Base-by-base conservation (phyloP, 2,797 vertebrate species). In the Tauraco hartlaubi region DNA sequence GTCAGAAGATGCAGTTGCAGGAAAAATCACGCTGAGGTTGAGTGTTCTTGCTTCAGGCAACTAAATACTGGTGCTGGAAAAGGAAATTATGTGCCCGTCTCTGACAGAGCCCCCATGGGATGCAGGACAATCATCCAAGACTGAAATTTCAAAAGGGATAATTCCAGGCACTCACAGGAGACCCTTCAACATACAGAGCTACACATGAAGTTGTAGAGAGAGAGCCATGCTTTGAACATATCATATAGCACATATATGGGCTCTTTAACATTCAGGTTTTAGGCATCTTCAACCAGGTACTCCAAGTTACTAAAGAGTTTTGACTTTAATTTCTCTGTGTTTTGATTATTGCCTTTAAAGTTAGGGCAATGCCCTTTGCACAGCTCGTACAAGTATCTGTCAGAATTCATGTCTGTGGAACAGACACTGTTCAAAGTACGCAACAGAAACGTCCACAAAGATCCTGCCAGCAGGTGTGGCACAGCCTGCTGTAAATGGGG, bases 1-100 rank as follows among this genome's bases (percentile, higher is more conserved):
- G 73, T 92, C 90, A 95, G 88, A 69, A 95, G 79, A 92, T 12
- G n/a, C 22, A 62, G 88, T 33, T 81, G 51, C 35, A 86, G 43
- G 90, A 69, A 95, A 94, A 92, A 92, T 88, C 85, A 90, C 0
- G 1, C 39, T 81, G 66, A 75, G 19, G 15, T 20, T 84, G 68
- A 92, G 37, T 84, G 85, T 61, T 78, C 51, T 62, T 75, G 58
- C 58, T 88, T 90, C 14, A 28, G 69, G 62, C 69, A 90, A 66
- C 25, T 48, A 35, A 80, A 54, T 46, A 41, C 6, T 51, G 12
- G 15, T 66, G 55, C 25, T 94, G 88, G 80, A 81, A 93, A 93
- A 92, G 17, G 52, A 93, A 92, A 90, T 15, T 0, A 68, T 73
- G 37, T 37, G 43, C 20, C 64, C 16, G 9, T 76, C 64, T 92